These are phyloP conservation scores for Octopus bimaculoides DNA, from an alignment of 1,140 invertebrate genomes.

Conservation along the genomic window DNA sequence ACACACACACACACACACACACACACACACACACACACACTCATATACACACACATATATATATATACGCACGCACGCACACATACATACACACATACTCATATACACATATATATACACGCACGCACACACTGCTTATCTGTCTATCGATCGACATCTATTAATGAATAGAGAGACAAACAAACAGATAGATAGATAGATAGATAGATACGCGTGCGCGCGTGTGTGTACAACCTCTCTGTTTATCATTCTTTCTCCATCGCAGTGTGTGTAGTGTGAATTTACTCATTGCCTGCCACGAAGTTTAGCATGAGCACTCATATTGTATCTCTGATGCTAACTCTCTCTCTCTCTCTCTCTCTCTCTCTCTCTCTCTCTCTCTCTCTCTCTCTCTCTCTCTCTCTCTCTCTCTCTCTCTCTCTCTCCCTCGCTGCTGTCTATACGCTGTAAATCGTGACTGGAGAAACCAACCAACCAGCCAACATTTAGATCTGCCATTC, in stretches of 20 bases:
- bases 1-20: background rate
- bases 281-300: no score
- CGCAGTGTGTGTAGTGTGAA: no score
- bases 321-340: background rate
- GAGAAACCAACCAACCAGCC: no score
- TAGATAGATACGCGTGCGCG: background rate
- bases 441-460: background rate
- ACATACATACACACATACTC: background rate
- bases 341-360: background rate
- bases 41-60: background rate
- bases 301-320: no score
- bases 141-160: background rate
- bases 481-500: no score
- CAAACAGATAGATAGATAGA: background rate
- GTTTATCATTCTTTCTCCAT: no score
- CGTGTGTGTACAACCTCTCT: background rate
- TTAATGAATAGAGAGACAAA: background rate
- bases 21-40: background rate
- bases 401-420: background rate
- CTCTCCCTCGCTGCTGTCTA: background rate
- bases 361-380: background rate
- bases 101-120: background rate
- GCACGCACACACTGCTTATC: background rate
- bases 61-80: background rate
- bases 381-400: background rate